phyloP scores from a whole-genome alignment of 1,140 invertebrate species.

The Drosophila neocordata region DNA sequence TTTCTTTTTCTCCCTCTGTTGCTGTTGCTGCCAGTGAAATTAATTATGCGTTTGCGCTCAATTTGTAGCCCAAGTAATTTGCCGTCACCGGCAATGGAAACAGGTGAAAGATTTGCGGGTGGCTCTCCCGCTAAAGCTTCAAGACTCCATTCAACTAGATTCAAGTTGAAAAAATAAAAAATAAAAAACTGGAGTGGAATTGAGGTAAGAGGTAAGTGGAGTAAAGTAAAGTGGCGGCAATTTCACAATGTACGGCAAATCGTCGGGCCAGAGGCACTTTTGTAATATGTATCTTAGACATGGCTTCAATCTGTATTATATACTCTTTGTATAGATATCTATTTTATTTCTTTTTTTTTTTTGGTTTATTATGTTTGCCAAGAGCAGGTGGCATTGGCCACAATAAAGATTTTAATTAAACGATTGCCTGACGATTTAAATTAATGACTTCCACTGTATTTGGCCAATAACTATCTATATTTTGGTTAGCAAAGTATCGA shows the following conservation, averaged over 20 bases:
- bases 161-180: constrained; percentile 19
- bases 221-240: constrained; percentile 44
- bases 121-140: constrained; percentile 35
- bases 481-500: neutral
- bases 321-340: neutral
- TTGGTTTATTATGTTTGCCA: constrained; percentile 9
- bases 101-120: constrained; percentile 75
- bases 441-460: constrained; percentile 36
- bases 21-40: constrained; percentile 55
- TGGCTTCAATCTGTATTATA: constrained; percentile 14
- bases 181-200: constrained; percentile 33
- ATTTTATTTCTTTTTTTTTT: constrained; percentile 25
- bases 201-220: constrained; percentile 38
- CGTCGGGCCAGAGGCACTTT: constrained; percentile 31
- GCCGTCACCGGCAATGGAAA: constrained; percentile 19
- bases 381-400: constrained; percentile 45
- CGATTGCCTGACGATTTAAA: constrained; percentile 59
- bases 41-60: constrained; percentile 80
- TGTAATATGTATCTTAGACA: constrained; percentile 36
- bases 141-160: constrained; percentile 10
- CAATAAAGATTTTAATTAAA: constrained; percentile 78
- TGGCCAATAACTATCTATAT: neutral
- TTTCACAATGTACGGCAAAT: constrained; percentile 66
- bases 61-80: constrained; percentile 75
- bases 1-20: constrained; percentile 22